Evolutionary conservation across 2,113 vertebrate genomes (phyloP).

Genomic region (Prietella phreatophila): DNA sequence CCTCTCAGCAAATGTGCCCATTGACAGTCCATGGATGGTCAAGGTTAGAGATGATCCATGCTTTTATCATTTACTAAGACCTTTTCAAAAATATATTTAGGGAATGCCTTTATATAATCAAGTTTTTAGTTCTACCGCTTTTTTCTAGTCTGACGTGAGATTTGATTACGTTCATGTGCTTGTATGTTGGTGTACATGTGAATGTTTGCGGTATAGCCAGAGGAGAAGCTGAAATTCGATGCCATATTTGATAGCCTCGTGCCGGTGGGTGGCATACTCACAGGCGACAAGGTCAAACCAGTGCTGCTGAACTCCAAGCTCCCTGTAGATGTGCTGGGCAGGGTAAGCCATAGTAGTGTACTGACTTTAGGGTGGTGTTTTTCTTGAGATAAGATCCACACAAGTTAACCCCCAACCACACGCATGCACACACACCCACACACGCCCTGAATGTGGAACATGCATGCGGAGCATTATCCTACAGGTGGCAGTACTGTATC

Average conservation of each 20-base stretch:
- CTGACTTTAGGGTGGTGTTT: not conserved
- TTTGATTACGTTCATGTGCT: not conserved
- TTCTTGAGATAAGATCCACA: not conserved
- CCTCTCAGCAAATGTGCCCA: constrained; percentile 70
- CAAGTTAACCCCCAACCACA: not conserved
- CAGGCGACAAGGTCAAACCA: constrained; percentile 96
- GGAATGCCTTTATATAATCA: not conserved
- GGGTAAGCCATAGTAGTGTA: constrained; percentile 74
- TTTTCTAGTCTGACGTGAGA: not conserved
- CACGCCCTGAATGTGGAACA: not conserved
- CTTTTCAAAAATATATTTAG: not conserved
- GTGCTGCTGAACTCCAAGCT: constrained; percentile 98
- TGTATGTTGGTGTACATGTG: constrained; percentile 13
- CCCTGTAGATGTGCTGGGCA: constrained; percentile 93
- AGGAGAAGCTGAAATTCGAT: constrained; percentile 96
- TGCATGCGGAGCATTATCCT: constrained; percentile 11
- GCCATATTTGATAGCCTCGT: constrained; percentile 93
- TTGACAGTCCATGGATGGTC: constrained; percentile 87
- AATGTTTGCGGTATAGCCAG: constrained; percentile 71
- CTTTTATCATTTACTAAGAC: not conserved
- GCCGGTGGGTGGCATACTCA: constrained; percentile 86
- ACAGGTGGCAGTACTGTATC: not conserved
- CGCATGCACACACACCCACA: too few relatives aligned
- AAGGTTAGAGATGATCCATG: constrained; percentile 76
- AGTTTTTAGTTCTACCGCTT: not conserved